A percentile compares a stretch with the other conserved stretches of the same genome.
Conservation (phyloP, 2,888 invertebrate species). For the Cantharis flavilabris region DNA sequence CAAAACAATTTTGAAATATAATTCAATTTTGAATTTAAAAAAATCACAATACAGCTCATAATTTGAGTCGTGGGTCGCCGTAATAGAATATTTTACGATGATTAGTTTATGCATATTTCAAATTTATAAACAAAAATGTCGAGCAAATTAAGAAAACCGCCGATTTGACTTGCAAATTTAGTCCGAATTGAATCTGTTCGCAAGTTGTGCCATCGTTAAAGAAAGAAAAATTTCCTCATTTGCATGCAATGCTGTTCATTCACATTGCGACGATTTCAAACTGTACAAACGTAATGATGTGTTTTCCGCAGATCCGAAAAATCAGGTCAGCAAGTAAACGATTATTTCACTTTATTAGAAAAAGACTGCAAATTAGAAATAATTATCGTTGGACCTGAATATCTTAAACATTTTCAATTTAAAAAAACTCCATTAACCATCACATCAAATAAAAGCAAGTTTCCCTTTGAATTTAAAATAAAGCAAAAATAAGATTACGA, state of each 20-base stretch:
- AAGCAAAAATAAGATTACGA: not conserved
- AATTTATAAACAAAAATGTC: not conserved
- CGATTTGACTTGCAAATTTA: constrained; percentile 13
- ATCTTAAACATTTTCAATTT: not conserved
- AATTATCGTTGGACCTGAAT: not conserved
- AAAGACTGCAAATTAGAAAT: not conserved
- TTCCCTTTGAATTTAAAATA: not conserved
- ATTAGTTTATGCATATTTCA: not conserved
- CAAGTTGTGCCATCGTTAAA: constrained; percentile 7
- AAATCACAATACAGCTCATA: not conserved
- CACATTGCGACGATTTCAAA: constrained; percentile 8
- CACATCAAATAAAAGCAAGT: not conserved
- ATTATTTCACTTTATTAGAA: not conserved
- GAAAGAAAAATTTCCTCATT: constrained; percentile 15
- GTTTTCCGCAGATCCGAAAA: not conserved
- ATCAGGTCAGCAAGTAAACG: not conserved
- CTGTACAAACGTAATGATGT: not conserved
- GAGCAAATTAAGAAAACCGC: not conserved
- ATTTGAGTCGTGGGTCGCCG: not conserved
- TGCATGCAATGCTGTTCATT: constrained; percentile 10
- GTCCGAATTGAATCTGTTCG: constrained; percentile 12
- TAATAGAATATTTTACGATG: not conserved
- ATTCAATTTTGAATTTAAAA: not conserved
- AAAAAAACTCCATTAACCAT: not conserved
- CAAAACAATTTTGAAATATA: not conserved